phyloP scores from a whole-genome alignment of 2,797 vertebrate species.

The Trachurus trachurus region DNA sequence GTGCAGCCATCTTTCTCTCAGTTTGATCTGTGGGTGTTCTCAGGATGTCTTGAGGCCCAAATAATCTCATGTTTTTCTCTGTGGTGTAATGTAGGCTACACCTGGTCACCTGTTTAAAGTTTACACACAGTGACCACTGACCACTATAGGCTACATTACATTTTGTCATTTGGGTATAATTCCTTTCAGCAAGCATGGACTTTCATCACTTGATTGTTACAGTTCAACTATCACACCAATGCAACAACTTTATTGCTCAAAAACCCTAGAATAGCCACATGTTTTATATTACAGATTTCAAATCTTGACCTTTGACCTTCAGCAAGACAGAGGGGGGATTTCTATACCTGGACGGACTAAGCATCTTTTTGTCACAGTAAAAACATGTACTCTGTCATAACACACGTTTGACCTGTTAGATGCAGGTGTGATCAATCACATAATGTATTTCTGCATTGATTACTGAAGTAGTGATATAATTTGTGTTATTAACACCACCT shows the following conservation, averaged over 20 bases:
- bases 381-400: background rate
- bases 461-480: too few species aligned
- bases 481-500: too few species aligned
- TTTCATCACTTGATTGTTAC: background rate
- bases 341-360: background rate
- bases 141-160: background rate
- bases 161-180: background rate
- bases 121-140: background rate
- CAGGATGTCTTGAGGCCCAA: background rate
- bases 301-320: slow-evolving; percentile 3
- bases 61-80: background rate
- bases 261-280: background rate
- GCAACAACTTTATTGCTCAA: background rate
- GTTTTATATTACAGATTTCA: slow-evolving; percentile 1
- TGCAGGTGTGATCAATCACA: too few species aligned
- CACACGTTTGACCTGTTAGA: too few species aligned
- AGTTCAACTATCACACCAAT: background rate
- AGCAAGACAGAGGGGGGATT: background rate
- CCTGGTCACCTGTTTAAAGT: background rate
- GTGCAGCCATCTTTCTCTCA: slow-evolving; percentile 17
- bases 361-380: slow-evolving; percentile 1
- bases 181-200: background rate
- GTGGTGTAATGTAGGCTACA: too few species aligned
- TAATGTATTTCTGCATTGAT: background rate
- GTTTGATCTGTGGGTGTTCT: slow-evolving; percentile 52